These are phyloP conservation scores for Temnothorax ravouxi DNA, from an alignment of 2,888 invertebrate species.

Conservation along the genomic window DNA sequence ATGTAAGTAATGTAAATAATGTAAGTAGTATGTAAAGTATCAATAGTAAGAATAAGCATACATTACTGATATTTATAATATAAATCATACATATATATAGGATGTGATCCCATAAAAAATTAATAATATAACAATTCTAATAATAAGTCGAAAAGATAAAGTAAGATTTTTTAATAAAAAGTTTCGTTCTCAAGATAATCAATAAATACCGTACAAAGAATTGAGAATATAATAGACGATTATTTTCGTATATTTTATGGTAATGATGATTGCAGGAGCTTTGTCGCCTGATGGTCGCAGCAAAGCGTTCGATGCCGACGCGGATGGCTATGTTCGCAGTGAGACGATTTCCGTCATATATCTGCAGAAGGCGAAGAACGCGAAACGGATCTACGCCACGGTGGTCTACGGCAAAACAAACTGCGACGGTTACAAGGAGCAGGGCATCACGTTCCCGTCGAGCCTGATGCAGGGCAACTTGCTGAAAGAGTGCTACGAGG, in stretches of 20 bases:
- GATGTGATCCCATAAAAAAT: not conserved
- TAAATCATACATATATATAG: not conserved
- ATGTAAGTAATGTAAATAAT: no score
- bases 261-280: conserved; percentile 87
- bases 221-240: not conserved
- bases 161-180: not conserved
- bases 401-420: conserved; percentile 88
- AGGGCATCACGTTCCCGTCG: conserved; percentile 85
- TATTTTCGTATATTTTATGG: not conserved
- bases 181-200: not conserved
- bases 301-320: conserved; percentile 95
- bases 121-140: not conserved
- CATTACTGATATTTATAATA: not conserved
- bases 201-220: not conserved
- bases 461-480: conserved; percentile 82
- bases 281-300: conserved; percentile 95
- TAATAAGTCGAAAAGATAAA: not conserved
- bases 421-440: conserved; percentile 88
- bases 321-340: conserved; percentile 94
- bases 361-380: conserved; percentile 89
- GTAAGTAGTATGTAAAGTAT: not conserved
- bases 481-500: conserved; percentile 88
- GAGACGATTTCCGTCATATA: conserved; percentile 92
- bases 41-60: not conserved
- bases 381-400: conserved; percentile 87